Evolutionary conservation across 2,797 vertebrate genomes (phyloP), one percentile per base, ranked within the genome.

Genomic region (Zenarchopterus dispar): DNA sequence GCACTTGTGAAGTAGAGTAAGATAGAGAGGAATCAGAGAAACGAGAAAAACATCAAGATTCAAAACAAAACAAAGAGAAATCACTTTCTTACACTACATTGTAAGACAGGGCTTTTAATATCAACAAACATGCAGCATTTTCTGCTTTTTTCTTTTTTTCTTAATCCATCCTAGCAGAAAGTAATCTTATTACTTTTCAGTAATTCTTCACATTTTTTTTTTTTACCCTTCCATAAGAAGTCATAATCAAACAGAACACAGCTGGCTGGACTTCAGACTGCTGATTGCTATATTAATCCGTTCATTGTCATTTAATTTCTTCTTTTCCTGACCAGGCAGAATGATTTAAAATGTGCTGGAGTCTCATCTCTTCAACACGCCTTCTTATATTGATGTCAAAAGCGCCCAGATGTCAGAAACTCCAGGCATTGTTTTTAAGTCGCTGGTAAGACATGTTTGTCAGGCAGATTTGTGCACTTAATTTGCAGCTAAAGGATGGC

Each of bases 401-500:
- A 22, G 62, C 44, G 61, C 33, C 58, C n/a, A n/a, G 22, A 22
- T 52, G 43, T 77, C 69, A 77, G 44, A 75, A 75, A 52, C 23
- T 60, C 52, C 66, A 7, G 46, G 43, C 47, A 47, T 74, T 85
- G 71, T 77, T 72, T 75, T 67, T 6, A 70, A 73, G 51, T 76
- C 50, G 21, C n/a, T 26, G 28, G 47, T 73, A 41, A 62, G 67
- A 69, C 49, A 46, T 62, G 62, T 81, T 77, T 66, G 52, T 89
- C 52, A 79, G 82, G 74, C 72, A 83, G 78, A 73, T 57, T 72
- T 73, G n/a, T 67, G 75, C 64, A 70, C 71, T 74, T 89, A 62
- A 70, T 84, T 87, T 89, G 80, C 75, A 73, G 84, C 82, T 69
- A 81, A 82, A 78, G 80, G 74, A 79, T 83, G 77, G 69, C 57